Base-by-base conservation (phyloP, 53 echinoderm and acorn worm genomes). In the Paracentrotus lividus region DNA sequence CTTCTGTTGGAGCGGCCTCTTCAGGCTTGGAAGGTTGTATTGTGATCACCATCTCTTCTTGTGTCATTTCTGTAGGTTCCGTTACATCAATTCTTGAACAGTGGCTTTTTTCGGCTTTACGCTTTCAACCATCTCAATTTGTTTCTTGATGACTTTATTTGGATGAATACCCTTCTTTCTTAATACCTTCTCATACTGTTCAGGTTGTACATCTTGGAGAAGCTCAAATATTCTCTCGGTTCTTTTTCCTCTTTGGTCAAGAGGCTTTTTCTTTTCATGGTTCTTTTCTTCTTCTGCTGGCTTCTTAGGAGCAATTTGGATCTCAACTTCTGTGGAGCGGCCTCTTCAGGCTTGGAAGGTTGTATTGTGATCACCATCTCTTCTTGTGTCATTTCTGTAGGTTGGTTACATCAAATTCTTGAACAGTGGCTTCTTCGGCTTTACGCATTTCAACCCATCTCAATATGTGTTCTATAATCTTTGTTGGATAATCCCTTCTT, bases 161-260 rank as follows among this genome's bases (percentile, higher is more conserved):
- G 93, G 93, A 54, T 72, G 33, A 27, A 96, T 81, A 42, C 94
- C 94, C 45, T 96, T 94, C 51, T 84, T 94, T 47, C 87, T 81
- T 14, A 96, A 88, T 42, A 95, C 90, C 75, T 88, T 95, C 51
- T 94, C 97, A 56, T 95, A 96, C 32, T 95, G 49, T 45, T 54
- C 84, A 24, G 95, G 93, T 58, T 95, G 52, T 52, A 92, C 95
- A 72, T 96, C 94, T 51, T 96, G 95, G 23, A 96, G 90, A 57
- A 96, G 87, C 68, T 96, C 95, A 90, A 75, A 94, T 57, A 96
- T 93, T 96, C 93, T 55, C 93, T 91, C 36, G 95, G 55, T 2
- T 65, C 65, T 31, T 65, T 27, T 65, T 65, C 65, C 29, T 65
- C 55, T 15, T 55, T 45, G 40, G n/a, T 45, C 55, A 55, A n/a